Percentiles rank a stretch among this genome's conserved stretches.
These are phyloP conservation scores for Stictonetta naevosa DNA, from an alignment of 2,113 vertebrate species.

Conservation along the genomic window DNA sequence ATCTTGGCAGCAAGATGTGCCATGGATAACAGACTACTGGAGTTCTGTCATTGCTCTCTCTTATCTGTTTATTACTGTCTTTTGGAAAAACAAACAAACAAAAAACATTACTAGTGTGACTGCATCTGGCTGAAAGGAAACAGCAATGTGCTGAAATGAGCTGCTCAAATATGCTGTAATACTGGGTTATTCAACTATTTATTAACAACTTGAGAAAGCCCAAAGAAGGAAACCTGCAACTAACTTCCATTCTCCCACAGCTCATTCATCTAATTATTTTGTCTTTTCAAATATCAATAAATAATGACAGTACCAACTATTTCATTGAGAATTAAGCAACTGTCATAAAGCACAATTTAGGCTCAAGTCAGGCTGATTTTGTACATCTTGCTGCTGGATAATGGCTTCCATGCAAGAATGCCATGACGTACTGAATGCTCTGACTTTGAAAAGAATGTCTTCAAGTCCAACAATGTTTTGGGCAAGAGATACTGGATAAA, in stretches of 20 bases:
- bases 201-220: neutral
- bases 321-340: neutral
- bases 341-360: neutral
- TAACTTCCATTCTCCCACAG: neutral
- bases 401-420: neutral
- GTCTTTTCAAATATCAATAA: neutral
- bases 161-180: neutral
- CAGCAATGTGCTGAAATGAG: neutral
- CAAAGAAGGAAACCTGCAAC: neutral
- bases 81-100: neutral
- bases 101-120: neutral
- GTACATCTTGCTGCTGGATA: neutral
- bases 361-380: neutral
- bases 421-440: neutral
- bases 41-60: neutral
- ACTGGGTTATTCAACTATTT: too few relatives aligned
- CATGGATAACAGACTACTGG: neutral
- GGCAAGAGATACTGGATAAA: neutral
- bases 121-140: neutral
- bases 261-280: neutral
- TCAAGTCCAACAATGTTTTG: neutral
- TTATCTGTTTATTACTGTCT: neutral
- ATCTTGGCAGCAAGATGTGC: neutral
- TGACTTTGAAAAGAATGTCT: neutral
- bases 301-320: neutral